Base-by-base conservation (phyloP, 2,888 invertebrate genomes). In the Drosophila tripunctata region DNA sequence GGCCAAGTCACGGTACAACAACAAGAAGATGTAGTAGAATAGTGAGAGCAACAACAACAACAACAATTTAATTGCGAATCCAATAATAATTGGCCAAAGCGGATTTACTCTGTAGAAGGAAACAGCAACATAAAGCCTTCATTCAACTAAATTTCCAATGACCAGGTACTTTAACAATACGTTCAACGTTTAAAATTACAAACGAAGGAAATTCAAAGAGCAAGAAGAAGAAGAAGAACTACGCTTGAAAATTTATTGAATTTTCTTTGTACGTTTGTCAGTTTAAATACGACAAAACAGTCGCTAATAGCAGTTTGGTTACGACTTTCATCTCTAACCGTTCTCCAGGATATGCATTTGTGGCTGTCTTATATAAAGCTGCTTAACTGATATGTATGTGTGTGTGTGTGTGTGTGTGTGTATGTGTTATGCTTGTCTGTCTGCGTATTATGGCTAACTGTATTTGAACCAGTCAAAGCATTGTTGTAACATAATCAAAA, bases 21-120 rank as follows among this genome's bases (percentile, higher is more conserved):
- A 12, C 21, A 21, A 22, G n/a, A n/a, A n/a, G n/a, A n/a, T n/a
- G n/a, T n/a, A n/a, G n/a, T n/a, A n/a, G n/a, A n/a, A n/a, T n/a
- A n/a, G n/a, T n/a, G n/a, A n/a, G n/a, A n/a, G n/a, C 7, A 15
- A 35, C n/a, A 50, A 33, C 27, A 44, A 45, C 3, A 64, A 71
- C 54, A 48, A 61, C 72, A 67, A 57, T 68, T 79, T 81, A 79
- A 80, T 75, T 79, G 77, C 54, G 61, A 27, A 52, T 62, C 63
- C 77, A 69, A 77, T 75, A 81, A 77, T 79, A 82, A 80, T 80
- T 80, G 77, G 75, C 65, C 65, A 77, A 81, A 80, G 69, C 79
- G 65, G 82, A 68, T 80, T 80, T 78, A 40, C 52, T 12, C 63
- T 40, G 63, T 54, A 38, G n/a, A n/a, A n/a, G n/a, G n/a, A n/a